Evolutionary conservation across 1,140 invertebrate genomes (phyloP), one percentile per base, ranked within the genome.

Genomic region (Vollenhovia emeryi): DNA sequence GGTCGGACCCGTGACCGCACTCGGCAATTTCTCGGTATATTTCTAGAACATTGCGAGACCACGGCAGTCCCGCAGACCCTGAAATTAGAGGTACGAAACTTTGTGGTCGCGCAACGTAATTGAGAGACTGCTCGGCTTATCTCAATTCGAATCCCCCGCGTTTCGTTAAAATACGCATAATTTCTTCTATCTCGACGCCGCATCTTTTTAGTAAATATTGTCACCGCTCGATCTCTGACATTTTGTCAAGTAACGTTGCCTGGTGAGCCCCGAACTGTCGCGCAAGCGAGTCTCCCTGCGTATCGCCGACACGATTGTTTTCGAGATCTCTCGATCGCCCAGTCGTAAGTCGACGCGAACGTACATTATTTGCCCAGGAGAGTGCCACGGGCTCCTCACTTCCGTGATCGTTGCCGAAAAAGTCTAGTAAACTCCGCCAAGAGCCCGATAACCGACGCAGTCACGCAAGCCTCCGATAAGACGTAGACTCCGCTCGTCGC

Each of bases 381-480:
- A 71, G 48, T 21, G 48, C 50, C 43, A 69, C 43, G 4, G 13
- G 59, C 33, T 30, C 11, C 21, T 13, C 11, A 43, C 33, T 27
- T 55, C n/a, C 33, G 48, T 50, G 64, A 80, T 80, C 64, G 55
- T 80, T 71, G 64, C 33, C 66, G 78, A 71, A 71, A 82, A 82
- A 82, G 66, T 33, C 18, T 21, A 30, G 50, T 57, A 71, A 57
- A 73, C 66, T 82, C 3, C 27, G 27, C 13, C 78, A 30, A 82
- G 24, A 82, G 36, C 36, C 66, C 66, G 50, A 82, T 82, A 82
- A 82, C 78, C 66, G 64, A 82, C 66, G 66, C 78, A 73, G 78
- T 82, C 78, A 73, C 66, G 78, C 78, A 71, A 82, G 50, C n/a
- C 64, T 27, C 33, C 45, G 64, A 69, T 71, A 71, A 71, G 66